Conservation (phyloP, 1,140 invertebrate genomes). For the Brachionus sp. region DNA sequence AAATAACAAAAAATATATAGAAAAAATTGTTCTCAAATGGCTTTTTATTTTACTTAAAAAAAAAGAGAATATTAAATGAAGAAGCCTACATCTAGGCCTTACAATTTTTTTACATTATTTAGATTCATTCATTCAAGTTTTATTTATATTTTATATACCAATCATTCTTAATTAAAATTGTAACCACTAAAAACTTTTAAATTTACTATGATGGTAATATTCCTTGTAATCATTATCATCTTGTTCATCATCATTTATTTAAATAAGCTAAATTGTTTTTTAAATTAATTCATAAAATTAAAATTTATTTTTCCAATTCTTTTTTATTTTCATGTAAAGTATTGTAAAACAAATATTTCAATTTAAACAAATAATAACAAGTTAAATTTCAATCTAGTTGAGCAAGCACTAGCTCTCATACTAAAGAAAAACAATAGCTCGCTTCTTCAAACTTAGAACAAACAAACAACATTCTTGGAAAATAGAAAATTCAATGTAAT, state of each 20-base stretch:
- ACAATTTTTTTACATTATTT: background rate
- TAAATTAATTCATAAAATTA: background rate
- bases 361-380: constrained; percentile 7
- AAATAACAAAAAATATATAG: background rate
- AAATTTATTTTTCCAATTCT: background rate
- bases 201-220: background rate
- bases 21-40: background rate
- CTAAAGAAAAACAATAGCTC: constrained; percentile 1
- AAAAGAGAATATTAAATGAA: background rate
- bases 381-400: constrained; percentile 2
- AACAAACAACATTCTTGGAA: background rate
- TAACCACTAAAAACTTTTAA: background rate
- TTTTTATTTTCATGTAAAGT: background rate
- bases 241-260: background rate
- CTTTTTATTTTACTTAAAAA: background rate
- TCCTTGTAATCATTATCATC: background rate
- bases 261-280: background rate
- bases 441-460: background rate
- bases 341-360: constrained; percentile 11
- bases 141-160: background rate
- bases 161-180: background rate
- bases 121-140: background rate
- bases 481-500: background rate
- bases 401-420: background rate
- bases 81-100: background rate